Base-by-base conservation (phyloP, 2,797 vertebrate genomes). In the Sphaeramia orbicularis region DNA sequence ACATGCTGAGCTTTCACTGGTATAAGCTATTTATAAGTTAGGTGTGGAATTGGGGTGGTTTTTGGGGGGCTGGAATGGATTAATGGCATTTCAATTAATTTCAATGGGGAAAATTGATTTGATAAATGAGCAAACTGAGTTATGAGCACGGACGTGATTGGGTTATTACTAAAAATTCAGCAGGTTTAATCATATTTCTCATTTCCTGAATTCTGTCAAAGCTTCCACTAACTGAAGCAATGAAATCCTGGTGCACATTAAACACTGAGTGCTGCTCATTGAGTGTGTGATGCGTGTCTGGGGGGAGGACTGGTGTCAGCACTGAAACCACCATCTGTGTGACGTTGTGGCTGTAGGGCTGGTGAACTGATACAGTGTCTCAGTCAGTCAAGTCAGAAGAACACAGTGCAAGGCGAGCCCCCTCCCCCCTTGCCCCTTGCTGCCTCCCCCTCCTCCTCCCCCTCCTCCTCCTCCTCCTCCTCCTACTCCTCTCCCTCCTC, bases 241-340 rank as follows among this genome's bases (percentile, higher is more conserved):
- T 18, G 24, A 66, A 21, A 18, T 38, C 30, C n/a, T n/a, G 30
- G 12, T 44, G 16, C 47, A 30, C 57, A 44, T 41, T 63, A 53
- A 45, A 59, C 19, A 12, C 16, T 40, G 18, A 30, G 56, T 16
- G 50, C 61, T 64, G 71, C 56, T 78, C 67, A 47, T 47, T 32
- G 38, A 68, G 58, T 62, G 74, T 15, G 19, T 72, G 65, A 81
- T 76, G 53, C 2, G n/a, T 70, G 78, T 78, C 84, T 86, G 80
- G 64, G 78, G 84, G 84, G 67, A 57, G 15, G 47, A 50, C 67
- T 71, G 82, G 82, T 81, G 80, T 84, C 82, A 74, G 61, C 74
- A 18, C 43, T 16, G 10, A 72, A 32, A 60, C 77, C 49, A 58
- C 69, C 80, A 78, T 89, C 76, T 85, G 82, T 61, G 76, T 68